Evolutionary conservation across 1,140 invertebrate genomes (phyloP).

Genomic region (Drosophila bocki): DNA sequence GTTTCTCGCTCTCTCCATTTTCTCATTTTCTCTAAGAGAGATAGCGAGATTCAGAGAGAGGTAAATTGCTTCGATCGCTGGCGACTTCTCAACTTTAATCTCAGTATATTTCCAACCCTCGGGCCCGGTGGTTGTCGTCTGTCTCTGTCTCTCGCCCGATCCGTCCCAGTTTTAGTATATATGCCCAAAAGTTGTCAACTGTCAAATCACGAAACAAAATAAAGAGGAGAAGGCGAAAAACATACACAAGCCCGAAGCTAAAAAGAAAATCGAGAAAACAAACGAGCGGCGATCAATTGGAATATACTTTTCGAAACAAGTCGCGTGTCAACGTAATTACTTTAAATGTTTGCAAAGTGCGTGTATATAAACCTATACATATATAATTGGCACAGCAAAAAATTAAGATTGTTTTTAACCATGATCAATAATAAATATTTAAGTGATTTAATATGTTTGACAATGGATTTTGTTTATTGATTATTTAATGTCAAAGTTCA

Average conservation of each 20-base stretch:
- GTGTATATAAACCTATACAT: constrained; percentile 33
- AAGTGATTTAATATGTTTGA: neutral
- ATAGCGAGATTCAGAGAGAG: constrained; percentile 6
- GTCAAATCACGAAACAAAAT: constrained; percentile 44
- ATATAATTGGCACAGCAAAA: constrained; percentile 12
- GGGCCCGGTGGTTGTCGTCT: constrained; percentile 64
- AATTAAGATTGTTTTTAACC: neutral
- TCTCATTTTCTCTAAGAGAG: constrained; percentile 22
- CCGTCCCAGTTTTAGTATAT: constrained; percentile 16
- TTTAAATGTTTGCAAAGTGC: constrained; percentile 59
- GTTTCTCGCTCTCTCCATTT: constrained; percentile 16
- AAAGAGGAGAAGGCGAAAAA: constrained; percentile 21
- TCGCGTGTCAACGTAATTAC: constrained; percentile 72
- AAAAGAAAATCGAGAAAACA: constrained; percentile 44
- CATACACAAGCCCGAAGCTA: constrained; percentile 10
- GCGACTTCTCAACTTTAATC: constrained; percentile 39
- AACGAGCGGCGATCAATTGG: constrained; percentile 42
- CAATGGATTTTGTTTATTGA: neutral
- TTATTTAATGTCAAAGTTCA: neutral
- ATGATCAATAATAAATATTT: neutral
- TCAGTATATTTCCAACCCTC: constrained; percentile 78
- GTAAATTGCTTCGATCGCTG: constrained; percentile 7
- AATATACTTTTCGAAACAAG: constrained; percentile 74
- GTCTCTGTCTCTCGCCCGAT: constrained; percentile 20
- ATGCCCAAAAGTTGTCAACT: constrained; percentile 78